phyloP scores from a whole-genome alignment of 2,113 vertebrate species.

The Leiothrix lutea region DNA sequence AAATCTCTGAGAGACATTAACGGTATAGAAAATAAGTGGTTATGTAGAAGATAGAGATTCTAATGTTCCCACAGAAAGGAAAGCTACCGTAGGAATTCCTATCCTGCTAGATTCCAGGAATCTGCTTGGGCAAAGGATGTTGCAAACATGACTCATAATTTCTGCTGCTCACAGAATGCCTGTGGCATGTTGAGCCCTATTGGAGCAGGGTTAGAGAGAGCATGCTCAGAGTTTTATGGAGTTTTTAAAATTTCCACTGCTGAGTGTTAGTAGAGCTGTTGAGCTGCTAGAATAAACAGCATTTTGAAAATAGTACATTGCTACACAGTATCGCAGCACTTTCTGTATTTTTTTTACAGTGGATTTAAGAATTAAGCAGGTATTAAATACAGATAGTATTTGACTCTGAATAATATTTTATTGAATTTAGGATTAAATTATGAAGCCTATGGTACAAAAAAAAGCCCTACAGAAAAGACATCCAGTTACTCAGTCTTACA shows the following conservation, averaged over 20 bases:
- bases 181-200: slow-evolving; percentile 13
- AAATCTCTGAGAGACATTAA: neutral
- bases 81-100: neutral
- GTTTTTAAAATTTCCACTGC: slow-evolving; percentile 9
- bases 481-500: neutral
- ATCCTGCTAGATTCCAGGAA: slow-evolving; percentile 3
- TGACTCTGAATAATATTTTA: neutral
- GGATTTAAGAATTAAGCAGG: neutral
- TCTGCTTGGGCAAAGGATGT: neutral
- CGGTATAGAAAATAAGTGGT: neutral
- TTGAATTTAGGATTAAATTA: neutral
- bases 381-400: neutral
- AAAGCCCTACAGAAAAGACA: neutral
- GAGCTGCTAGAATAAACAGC: neutral
- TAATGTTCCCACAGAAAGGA: neutral
- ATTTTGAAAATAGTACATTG: neutral
- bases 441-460: neutral
- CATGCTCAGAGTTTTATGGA: neutral
- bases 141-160: slow-evolving; percentile 50
- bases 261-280: neutral
- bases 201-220: neutral
- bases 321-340: neutral
- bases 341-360: neutral
- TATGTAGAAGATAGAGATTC: neutral
- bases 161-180: slow-evolving; percentile 12